Evolutionary conservation across 2,888 invertebrate species (phyloP).

Genomic region (Meganola albula): DNA sequence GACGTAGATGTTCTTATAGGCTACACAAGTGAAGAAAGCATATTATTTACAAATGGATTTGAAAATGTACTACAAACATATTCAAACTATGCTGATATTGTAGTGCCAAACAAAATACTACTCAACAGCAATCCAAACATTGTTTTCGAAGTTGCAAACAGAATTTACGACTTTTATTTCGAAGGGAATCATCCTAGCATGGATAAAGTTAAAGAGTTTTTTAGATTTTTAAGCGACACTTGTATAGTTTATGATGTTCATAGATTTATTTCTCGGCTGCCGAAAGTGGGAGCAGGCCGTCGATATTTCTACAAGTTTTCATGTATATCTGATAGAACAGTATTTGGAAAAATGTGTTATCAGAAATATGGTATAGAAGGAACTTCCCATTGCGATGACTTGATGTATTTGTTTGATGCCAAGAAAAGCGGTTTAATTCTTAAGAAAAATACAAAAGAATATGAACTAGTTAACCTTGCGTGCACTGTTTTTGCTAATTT

Average conservation of each 20-base stretch:
- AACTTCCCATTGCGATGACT: conserved; percentile 1
- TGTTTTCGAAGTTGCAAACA: neutral
- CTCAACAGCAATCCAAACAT: neutral
- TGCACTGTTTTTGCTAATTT: conserved; percentile 5
- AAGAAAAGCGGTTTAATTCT: neutral
- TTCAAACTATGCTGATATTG: neutral
- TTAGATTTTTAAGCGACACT: neutral
- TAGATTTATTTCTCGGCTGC: neutral
- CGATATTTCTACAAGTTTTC: neutral
- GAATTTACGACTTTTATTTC: neutral
- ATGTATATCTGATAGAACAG: neutral
- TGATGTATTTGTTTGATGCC: conserved; percentile 3
- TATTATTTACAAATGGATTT: neutral
- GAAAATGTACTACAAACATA: neutral
- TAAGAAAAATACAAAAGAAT: conserved; percentile 1
- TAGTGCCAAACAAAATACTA: neutral
- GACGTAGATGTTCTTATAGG: neutral
- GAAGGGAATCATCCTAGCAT: neutral
- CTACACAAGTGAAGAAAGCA: neutral
- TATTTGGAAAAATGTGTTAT: neutral
- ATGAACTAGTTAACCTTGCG: neutral
- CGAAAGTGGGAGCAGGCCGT: neutral
- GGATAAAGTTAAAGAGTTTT: neutral
- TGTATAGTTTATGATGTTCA: neutral
- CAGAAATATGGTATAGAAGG: neutral